Evolutionary conservation across 2,888 invertebrate genomes (phyloP).

Genomic region (Cheilosia variabilis): DNA sequence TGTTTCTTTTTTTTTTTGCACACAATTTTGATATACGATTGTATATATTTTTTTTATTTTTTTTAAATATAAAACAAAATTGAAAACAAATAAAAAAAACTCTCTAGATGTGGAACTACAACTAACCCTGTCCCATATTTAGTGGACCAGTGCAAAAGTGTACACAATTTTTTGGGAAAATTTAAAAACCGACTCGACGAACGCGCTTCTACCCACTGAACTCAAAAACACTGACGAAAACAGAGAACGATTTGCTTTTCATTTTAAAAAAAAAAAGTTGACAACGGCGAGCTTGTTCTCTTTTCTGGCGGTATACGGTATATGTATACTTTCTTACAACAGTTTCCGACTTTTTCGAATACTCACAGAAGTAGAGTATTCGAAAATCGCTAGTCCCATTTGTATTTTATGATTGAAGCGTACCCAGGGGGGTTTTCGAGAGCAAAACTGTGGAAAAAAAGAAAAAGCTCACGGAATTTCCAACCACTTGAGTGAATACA

Average conservation of each 20-base stretch:
- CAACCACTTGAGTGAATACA: constrained; percentile 64
- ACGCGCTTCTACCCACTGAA: constrained; percentile 67
- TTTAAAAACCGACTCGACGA: constrained; percentile 43
- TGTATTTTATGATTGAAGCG: constrained; percentile 10
- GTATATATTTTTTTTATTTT: constrained; percentile 1
- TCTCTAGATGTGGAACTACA: constrained; percentile 56
- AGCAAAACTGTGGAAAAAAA: constrained; percentile 1
- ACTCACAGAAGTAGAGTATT: constrained; percentile 62
- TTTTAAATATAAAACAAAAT: constrained; percentile 16
- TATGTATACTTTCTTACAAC: constrained; percentile 42
- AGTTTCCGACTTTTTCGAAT: constrained; percentile 76
- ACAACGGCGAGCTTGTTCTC: constrained; percentile 15
- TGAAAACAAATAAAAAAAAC: background rate
- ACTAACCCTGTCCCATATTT: constrained; percentile 84
- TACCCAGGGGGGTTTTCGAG: constrained; percentile 15
- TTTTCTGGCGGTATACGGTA: constrained; percentile 40
- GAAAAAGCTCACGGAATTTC: constrained; percentile 22
- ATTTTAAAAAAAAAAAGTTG: constrained; percentile 35
- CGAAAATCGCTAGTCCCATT: constrained; percentile 33
- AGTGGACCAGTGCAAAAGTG: constrained; percentile 64
- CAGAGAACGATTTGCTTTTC: constrained; percentile 43
- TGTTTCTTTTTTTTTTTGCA: background rate
- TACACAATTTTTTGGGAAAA: constrained; percentile 31
- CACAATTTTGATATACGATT: constrained; percentile 7
- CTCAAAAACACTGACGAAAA: constrained; percentile 75